Percentiles rank a stretch among this genome's conserved stretches.
These are phyloP conservation scores for Amphiura filiformis DNA, from an alignment of 35 echinoderm and acorn worm genomes.

Conservation along the genomic window DNA sequence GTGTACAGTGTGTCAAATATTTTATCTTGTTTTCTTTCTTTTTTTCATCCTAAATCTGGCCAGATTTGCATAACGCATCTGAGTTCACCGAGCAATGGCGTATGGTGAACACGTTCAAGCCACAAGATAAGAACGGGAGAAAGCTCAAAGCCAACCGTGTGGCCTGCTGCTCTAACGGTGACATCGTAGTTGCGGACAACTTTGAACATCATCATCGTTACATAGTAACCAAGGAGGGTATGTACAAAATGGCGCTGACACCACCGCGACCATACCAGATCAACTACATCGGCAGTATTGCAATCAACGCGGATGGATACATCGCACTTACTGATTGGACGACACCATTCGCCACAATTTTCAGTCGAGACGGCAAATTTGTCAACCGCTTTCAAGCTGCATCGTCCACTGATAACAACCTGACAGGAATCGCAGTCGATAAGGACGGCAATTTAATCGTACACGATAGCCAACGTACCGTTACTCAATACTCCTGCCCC, in stretches of 20 bases:
- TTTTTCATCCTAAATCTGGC: too few relatives aligned
- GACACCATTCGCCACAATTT: neutral
- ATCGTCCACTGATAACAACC: neutral
- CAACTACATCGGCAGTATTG: neutral
- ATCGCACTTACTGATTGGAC: neutral
- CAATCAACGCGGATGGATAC: neutral
- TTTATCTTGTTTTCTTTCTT: too few relatives aligned
- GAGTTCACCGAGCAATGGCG: too few relatives aligned
- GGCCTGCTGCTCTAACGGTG: neutral
- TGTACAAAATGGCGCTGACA: neutral
- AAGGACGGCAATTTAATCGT: neutral
- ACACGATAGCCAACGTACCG: neutral
- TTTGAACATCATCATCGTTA: neutral
- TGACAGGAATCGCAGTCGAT: neutral
- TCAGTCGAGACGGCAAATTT: neutral
- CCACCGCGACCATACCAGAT: neutral
- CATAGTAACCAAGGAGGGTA: neutral
- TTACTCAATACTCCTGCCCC: neutral
- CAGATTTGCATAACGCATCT: too few relatives aligned
- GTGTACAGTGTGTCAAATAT: too few relatives aligned
- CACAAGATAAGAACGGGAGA: too few relatives aligned
- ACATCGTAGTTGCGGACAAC: neutral
- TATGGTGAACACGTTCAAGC: too few relatives aligned
- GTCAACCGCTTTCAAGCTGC: neutral
- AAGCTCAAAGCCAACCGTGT: neutral